These are phyloP conservation scores for Crocallis elinguaria DNA, from an alignment of 2,888 invertebrate species.

Conservation along the genomic window DNA sequence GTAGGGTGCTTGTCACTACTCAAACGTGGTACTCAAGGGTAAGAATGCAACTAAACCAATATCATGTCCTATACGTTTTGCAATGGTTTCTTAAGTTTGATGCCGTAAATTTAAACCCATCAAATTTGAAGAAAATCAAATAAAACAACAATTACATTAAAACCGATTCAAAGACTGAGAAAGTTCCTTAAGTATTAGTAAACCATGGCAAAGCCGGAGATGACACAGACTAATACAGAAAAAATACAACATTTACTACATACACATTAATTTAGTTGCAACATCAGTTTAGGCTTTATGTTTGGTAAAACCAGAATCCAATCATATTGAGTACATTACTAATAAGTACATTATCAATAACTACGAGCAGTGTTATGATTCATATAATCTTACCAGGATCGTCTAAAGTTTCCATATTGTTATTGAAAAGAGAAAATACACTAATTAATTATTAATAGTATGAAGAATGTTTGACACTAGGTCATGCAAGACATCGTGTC, in stretches of 20 bases:
- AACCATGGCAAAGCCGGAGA: conserved; percentile 46
- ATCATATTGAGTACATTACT: conserved; percentile 51
- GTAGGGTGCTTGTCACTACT: conserved; percentile 61
- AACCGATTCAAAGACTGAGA: not conserved
- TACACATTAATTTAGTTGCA: conserved; percentile 59
- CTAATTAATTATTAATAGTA: conserved; percentile 58
- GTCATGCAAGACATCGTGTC: conserved; percentile 30
- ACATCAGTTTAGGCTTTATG: conserved; percentile 32
- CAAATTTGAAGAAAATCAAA: not conserved
- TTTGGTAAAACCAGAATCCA: conserved; percentile 43
- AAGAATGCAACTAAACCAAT: conserved; percentile 64
- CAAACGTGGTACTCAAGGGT: conserved; percentile 56
- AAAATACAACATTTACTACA: conserved; percentile 36
- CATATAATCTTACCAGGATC: conserved; percentile 78
- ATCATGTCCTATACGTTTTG: conserved; percentile 59
- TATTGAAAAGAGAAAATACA: conserved; percentile 80
- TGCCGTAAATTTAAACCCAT: not conserved
- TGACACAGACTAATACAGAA: conserved; percentile 33
- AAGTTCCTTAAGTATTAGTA: conserved; percentile 13
- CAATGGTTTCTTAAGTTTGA: conserved; percentile 54
- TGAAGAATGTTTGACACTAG: conserved; percentile 27
- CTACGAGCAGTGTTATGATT: conserved; percentile 53
- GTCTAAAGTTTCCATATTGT: conserved; percentile 78
- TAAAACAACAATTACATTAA: not conserved
- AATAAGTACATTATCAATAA: conserved; percentile 51